A percentile compares a stretch with the other conserved stretches of the same genome.
Conservation (phyloP, 2,888 invertebrate genomes). For the Mycalesis mineus region DNA sequence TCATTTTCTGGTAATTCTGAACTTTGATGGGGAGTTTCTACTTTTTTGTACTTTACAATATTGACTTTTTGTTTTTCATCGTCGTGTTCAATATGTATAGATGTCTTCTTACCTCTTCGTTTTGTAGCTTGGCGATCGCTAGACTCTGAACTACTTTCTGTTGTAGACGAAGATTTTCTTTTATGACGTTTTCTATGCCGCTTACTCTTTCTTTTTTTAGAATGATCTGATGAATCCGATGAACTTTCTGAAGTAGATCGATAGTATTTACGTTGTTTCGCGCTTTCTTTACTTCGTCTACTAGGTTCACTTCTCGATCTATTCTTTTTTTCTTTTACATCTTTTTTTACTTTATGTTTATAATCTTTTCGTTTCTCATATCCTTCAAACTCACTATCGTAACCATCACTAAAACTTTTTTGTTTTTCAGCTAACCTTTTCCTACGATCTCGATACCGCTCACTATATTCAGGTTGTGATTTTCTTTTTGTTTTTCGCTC, state of each 20-base stretch:
- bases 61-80: slow-evolving; percentile 68
- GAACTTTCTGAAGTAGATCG: slow-evolving; percentile 58
- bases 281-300: slow-evolving; percentile 50
- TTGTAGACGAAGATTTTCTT: slow-evolving; percentile 62
- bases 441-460: slow-evolving; percentile 54
- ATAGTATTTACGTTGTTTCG: slow-evolving; percentile 48
- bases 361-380: slow-evolving; percentile 41
- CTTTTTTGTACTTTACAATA: slow-evolving; percentile 63
- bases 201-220: slow-evolving; percentile 63
- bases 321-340: slow-evolving; percentile 49
- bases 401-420: slow-evolving; percentile 75
- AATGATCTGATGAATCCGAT: slow-evolving; percentile 50
- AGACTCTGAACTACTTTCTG: slow-evolving; percentile 67
- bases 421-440: slow-evolving; percentile 56
- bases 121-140: slow-evolving; percentile 62
- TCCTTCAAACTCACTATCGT: slow-evolving; percentile 63
- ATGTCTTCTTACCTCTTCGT: slow-evolving; percentile 68
- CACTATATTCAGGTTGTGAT: slow-evolving; percentile 47
- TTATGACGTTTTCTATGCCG: slow-evolving; percentile 60
- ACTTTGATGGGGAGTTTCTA: slow-evolving; percentile 32
- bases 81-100: slow-evolving; percentile 67
- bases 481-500: slow-evolving; percentile 53
- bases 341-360: slow-evolving; percentile 45
- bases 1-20: slow-evolving; percentile 37
- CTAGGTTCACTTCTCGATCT: slow-evolving; percentile 74